Evolutionary conservation across 30 jellyfish, hydroid and myxozoan species (phyloP).

Genomic region (Hydra vulgaris): DNA sequence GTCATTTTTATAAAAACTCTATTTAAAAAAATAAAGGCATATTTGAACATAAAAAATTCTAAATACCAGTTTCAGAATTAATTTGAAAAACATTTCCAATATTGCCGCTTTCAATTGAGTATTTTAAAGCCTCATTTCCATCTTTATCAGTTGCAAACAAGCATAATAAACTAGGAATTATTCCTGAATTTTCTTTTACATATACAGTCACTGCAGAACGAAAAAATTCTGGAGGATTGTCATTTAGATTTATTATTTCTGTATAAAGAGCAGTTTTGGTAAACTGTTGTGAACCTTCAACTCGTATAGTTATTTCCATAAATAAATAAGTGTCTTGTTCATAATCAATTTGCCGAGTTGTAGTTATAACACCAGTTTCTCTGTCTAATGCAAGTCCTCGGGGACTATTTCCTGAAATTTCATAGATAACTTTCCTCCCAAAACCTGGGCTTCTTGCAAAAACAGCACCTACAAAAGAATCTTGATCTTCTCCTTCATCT

Average conservation of each 20-base stretch:
- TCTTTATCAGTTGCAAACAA: constrained; percentile 82
- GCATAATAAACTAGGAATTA: constrained; percentile 71
- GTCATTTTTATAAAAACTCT: background rate
- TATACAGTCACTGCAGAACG: constrained; percentile 38
- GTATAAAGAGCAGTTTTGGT: constrained; percentile 40
- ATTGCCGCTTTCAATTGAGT: constrained; percentile 73
- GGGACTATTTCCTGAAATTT: constrained; percentile 24
- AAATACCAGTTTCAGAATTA: constrained; percentile 67
- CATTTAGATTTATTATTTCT: constrained; percentile 43
- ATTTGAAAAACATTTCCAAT: constrained; percentile 57
- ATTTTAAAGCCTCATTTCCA: constrained; percentile 41
- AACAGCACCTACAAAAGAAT: constrained; percentile 66
- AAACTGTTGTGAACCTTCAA: constrained; percentile 29
- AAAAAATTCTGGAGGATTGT: constrained; percentile 64
- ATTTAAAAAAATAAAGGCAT: background rate
- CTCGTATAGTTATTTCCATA: constrained; percentile 48
- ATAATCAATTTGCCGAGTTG: constrained; percentile 45
- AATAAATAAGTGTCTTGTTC: constrained; percentile 37
- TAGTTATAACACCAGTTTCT: constrained; percentile 60
- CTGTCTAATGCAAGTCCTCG: constrained; percentile 50
- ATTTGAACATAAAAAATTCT: background rate
- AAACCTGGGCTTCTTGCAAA: constrained; percentile 67
- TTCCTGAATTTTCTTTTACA: constrained; percentile 78
- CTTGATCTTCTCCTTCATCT: constrained; percentile 47
- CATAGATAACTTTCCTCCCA: constrained; percentile 30